Base-by-base conservation (phyloP, 2,888 invertebrate genomes). In the Amaurobius ferox region DNA sequence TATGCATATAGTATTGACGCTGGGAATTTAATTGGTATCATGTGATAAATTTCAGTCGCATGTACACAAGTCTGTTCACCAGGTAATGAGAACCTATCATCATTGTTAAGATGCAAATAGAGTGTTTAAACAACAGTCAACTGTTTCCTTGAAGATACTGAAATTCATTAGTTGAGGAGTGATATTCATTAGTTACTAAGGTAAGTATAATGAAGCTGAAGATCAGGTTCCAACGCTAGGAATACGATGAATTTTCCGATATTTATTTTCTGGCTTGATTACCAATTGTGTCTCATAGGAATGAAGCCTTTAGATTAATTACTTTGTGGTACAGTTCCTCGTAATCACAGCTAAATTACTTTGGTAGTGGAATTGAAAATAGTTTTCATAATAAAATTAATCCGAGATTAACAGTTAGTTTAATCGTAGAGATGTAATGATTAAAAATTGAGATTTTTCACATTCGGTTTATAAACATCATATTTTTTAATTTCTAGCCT, bases 21-120 rank as follows among this genome's bases (percentile, higher is more conserved):
- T 68, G 74, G 61, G 74, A 28, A 74, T 74, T 80, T 74, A 80
- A 74, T 80, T 80, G 74, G 67, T 28, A 30, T 39, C 29, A 16
- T 26, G 55, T 39, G 80, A 73, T 80, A 74, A 74, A 67, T 55
- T 74, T 61, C 73, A 55, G n/a, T 44, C 73, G 73, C 67, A 67
- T 80, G 68, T 74, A 73, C 67, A 66, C 55, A 74, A 73, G 73
- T 40, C 67, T 28, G 55, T 67, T 80, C 68, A 74, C 67, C 55
- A 61, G 55, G 40, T 80, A 74, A 74, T 62, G 73, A 80, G 80
- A n/a, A 48, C 71, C 39, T 32, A 80, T 68, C 80, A 40, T 80
- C 80, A 66, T 80, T 80, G 80, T 80, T 80, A 73, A 61, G 80
- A 80, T 80, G 73, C 80, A 80, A 80, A 80, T 80, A 80, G 61